Conservation (phyloP, 1,140 invertebrate species). For the Wasmannia auropunctata region DNA sequence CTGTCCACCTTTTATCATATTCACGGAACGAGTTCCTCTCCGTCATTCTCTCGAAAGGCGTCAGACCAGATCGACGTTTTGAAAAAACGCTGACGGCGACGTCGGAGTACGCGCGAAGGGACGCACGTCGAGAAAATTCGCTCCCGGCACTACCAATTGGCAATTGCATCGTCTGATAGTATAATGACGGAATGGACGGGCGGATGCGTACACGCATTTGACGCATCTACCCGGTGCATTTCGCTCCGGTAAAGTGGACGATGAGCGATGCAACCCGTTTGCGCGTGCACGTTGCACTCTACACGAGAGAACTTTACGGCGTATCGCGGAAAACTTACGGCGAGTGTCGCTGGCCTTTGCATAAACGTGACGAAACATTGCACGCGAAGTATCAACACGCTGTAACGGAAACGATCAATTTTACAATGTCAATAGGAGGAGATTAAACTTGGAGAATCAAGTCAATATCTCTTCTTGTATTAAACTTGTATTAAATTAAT, state of each 20-base stretch:
- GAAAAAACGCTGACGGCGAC: slow-evolving; percentile 54
- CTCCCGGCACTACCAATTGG: slow-evolving; percentile 74
- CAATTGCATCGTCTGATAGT: slow-evolving; percentile 81
- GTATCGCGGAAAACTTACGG: slow-evolving; percentile 6
- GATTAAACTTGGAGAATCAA: not conserved
- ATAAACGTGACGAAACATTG: not conserved
- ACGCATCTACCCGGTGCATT: slow-evolving; percentile 63
- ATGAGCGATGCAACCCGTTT: slow-evolving; percentile 55
- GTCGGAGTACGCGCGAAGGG: slow-evolving; percentile 48
- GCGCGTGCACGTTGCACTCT: not conserved
- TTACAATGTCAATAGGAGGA: not conserved
- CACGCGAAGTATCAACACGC: not conserved
- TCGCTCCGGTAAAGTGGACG: slow-evolving; percentile 62
- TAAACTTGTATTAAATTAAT: not conserved
- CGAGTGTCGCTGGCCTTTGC: slow-evolving; percentile 29
- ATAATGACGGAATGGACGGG: slow-evolving; percentile 77
- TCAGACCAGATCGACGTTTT: slow-evolving; percentile 60
- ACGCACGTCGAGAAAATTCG: slow-evolving; percentile 73
- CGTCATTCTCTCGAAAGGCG: slow-evolving; percentile 50
- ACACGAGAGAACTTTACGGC: slow-evolving; percentile 4
- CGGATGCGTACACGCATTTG: slow-evolving; percentile 68
- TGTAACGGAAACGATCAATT: slow-evolving; percentile 8
- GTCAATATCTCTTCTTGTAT: not conserved
- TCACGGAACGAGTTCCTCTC: slow-evolving; percentile 47
- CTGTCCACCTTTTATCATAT: slow-evolving; percentile 48